A percentile compares a stretch with the other conserved stretches of the same genome.
phyloP scores from a whole-genome alignment of 2,113 vertebrate genomes.

The Telmatochromis sp. region DNA sequence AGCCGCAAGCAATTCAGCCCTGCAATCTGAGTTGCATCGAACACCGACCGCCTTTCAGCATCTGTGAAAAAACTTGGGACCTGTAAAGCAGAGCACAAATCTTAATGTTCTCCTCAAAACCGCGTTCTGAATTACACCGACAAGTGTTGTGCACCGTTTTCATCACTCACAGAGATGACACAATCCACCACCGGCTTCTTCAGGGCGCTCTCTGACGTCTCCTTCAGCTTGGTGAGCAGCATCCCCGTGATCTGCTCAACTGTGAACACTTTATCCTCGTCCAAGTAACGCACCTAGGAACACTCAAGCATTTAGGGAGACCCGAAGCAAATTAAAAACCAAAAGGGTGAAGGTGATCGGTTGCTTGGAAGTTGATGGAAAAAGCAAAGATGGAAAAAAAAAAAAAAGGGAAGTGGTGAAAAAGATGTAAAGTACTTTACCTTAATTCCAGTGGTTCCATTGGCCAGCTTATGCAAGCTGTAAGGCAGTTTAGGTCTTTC shows the following conservation, averaged over 20 bases:
- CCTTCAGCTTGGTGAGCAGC: conserved; percentile 90
- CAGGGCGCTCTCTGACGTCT: conserved; percentile 87
- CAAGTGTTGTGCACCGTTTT: neutral
- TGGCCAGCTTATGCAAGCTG: conserved; percentile 84
- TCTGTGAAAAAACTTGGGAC: conserved; percentile 94
- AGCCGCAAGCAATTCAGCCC: conserved; percentile 91
- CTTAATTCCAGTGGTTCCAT: conserved; percentile 86
- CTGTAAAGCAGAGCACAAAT: conserved; percentile 51
- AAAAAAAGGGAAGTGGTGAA: neutral
- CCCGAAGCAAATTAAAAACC: neutral
- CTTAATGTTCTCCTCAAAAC: neutral
- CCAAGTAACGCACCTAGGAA: conserved; percentile 85
- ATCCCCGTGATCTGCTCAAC: conserved; percentile 90
- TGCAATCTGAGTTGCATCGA: conserved; percentile 87
- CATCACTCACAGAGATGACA: conserved; percentile 86
- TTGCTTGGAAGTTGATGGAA: neutral
- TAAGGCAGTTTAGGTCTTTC: conserved; percentile 86
- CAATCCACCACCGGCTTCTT: conserved; percentile 96
- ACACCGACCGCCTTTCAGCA: conserved; percentile 86
- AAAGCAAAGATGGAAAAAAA: neutral
- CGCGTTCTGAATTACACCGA: neutral
- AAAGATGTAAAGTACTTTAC: conserved; percentile 48
- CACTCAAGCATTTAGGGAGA: neutral
- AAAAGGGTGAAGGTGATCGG: neutral
- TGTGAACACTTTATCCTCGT: conserved; percentile 90